phyloP scores from a whole-genome alignment of 2,113 vertebrate species.

The Eurypyga helias region DNA sequence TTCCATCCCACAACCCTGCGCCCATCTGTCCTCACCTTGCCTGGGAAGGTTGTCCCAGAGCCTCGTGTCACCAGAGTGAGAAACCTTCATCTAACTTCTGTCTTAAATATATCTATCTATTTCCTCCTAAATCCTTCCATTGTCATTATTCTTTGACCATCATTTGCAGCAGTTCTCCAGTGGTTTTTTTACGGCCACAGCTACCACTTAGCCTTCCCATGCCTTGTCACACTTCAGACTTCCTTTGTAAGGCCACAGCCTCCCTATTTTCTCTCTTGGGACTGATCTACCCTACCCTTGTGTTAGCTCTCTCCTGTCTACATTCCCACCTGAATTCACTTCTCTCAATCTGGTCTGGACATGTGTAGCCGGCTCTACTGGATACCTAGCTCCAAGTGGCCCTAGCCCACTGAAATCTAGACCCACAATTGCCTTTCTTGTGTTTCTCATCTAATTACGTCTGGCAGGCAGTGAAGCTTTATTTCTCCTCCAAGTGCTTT shows the following conservation, averaged over 20 bases:
- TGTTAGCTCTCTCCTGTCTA: neutral
- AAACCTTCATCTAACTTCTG: neutral
- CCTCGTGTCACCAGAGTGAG: neutral
- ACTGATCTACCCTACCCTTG: neutral
- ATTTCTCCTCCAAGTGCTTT: neutral
- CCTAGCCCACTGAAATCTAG: neutral
- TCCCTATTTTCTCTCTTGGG: neutral
- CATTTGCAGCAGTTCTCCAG: neutral
- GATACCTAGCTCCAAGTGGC: neutral
- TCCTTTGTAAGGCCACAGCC: neutral
- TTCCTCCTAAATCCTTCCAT: neutral
- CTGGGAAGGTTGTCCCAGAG: neutral
- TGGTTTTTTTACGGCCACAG: accelerated
- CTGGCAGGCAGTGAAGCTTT: neutral
- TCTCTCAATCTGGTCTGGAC: neutral
- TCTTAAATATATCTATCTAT: neutral
- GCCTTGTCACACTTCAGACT: neutral
- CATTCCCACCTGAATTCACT: neutral
- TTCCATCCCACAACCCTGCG: neutral
- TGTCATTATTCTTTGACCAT: neutral
- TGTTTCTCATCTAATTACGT: neutral
- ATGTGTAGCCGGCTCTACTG: neutral
- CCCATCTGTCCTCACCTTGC: neutral
- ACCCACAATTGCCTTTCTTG: neutral
- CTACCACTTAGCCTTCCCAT: neutral